A percentile compares a stretch with the other conserved stretches of the same genome.
Evolutionary conservation across 1,140 invertebrate genomes (phyloP).

Genomic region (Drosophila serrata): DNA sequence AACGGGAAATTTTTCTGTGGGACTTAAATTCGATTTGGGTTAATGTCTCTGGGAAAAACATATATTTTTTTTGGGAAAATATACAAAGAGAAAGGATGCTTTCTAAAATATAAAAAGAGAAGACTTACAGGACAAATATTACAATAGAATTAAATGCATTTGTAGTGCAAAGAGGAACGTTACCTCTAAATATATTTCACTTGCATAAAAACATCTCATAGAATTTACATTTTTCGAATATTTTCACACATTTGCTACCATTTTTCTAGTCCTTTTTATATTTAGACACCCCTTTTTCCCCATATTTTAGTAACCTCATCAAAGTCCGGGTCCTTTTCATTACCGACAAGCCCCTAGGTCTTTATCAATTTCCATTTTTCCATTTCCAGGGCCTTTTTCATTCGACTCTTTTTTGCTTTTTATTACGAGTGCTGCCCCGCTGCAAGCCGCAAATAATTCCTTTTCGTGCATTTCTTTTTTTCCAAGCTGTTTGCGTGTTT

Average conservation of each 20-base stretch:
- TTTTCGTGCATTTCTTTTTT: constrained; percentile 34
- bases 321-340: constrained; percentile 12
- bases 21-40: constrained; percentile 33
- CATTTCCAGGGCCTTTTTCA: constrained; percentile 17
- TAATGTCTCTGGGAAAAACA: constrained; percentile 5
- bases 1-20: neutral
- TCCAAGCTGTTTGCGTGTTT: constrained; percentile 36
- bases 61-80: neutral
- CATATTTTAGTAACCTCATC: constrained; percentile 19
- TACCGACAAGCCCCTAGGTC: constrained; percentile 11
- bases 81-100: neutral
- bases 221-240: neutral
- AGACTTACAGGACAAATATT: neutral
- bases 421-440: neutral
- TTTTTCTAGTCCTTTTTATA: constrained; percentile 7
- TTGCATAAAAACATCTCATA: neutral
- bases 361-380: constrained; percentile 42
- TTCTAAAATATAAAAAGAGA: neutral
- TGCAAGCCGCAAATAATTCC: constrained; percentile 27
- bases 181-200: neutral
- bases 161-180: too few species aligned
- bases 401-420: constrained; percentile 21
- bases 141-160: neutral
- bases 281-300: constrained; percentile 1
- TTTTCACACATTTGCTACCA: neutral